phyloP scores from a whole-genome alignment of 2,113 vertebrate species.

The Rhizomys pruinosus region DNA sequence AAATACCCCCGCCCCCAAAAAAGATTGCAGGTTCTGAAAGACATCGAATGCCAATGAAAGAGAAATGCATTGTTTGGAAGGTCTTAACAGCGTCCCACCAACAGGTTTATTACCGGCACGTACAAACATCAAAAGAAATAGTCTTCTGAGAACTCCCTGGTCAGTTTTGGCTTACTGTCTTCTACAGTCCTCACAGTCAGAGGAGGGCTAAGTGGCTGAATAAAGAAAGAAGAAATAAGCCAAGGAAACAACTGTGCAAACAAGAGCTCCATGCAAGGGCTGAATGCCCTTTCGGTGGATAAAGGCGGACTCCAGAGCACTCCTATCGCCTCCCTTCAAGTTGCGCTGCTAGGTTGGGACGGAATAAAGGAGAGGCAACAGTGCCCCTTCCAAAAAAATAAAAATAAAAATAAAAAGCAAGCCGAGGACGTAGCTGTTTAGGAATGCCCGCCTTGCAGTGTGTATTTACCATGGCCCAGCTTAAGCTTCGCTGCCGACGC shows the following conservation, averaged over 20 bases:
- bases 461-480: not conserved
- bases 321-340: not conserved
- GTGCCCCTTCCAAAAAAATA: not conserved
- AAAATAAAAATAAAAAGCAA: not conserved
- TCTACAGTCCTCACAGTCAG: not conserved
- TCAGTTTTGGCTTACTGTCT: not conserved
- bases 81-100: not conserved
- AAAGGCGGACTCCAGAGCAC: not conserved
- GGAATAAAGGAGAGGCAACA: not conserved
- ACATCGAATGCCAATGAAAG: not conserved
- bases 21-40: not conserved
- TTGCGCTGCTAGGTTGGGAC: not conserved
- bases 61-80: not conserved
- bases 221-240: not conserved
- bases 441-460: not conserved
- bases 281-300: not conserved
- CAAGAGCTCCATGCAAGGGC: not conserved
- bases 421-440: not conserved
- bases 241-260: not conserved
- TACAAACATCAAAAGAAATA: not conserved
- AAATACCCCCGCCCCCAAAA: too few species aligned
- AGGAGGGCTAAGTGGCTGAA: not conserved
- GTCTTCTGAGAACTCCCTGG: not conserved
- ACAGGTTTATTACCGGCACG: not conserved
- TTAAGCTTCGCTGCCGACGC: conserved; percentile 12